Base-by-base conservation (phyloP, 53 echinoderm and acorn worm species). In the Arbacia lixula region DNA sequence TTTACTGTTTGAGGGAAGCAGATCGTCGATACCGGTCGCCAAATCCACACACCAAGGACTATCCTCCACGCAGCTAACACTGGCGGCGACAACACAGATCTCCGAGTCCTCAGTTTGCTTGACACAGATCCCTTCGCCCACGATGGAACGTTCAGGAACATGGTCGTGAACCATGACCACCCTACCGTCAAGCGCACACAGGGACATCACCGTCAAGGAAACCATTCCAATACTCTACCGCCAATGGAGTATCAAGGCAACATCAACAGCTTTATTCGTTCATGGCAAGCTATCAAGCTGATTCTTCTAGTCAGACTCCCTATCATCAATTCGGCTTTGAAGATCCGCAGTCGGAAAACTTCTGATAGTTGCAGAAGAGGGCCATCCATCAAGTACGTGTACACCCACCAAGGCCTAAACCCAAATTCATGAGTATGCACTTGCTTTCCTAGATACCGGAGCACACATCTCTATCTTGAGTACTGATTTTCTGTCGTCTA, bases 341-440 rank as follows among this genome's bases (percentile, higher is more conserved):
- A 72, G 50, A 49, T 21, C 12, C 5, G 20, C 68, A 36, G 68
- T 36, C 34, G 72, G 72, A 21, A 72, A 72, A 72, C 72, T 72
- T 49, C 72, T 72, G 30, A 50, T 10, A 49, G 72, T 72, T 50
- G 72, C 26, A 1, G 51, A 43, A 25, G 72, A 72, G 72, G 72
- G 72, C 50, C 72, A 49, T 19, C 16, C 51, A 50, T 72, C 72
- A 50, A 50, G 49, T 49, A 12, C 46, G n/a, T n/a, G n/a, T 46
- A 68, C 72, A 72, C 49, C 43, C 28, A 28, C 51, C 46, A 72
- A 72, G 72, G 72, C 72, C 72, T 27, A 40, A 72, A 72, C 20
- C 43, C 49, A 1, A 72, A 49, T 72, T 25, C 43, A 72, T 49
- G 51, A 27, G 25, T 72, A 72, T 50, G 72, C 28, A 12, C 49